These are phyloP conservation scores for Drosophila obscura DNA, from an alignment of 1,140 invertebrate species.

Conservation along the genomic window DNA sequence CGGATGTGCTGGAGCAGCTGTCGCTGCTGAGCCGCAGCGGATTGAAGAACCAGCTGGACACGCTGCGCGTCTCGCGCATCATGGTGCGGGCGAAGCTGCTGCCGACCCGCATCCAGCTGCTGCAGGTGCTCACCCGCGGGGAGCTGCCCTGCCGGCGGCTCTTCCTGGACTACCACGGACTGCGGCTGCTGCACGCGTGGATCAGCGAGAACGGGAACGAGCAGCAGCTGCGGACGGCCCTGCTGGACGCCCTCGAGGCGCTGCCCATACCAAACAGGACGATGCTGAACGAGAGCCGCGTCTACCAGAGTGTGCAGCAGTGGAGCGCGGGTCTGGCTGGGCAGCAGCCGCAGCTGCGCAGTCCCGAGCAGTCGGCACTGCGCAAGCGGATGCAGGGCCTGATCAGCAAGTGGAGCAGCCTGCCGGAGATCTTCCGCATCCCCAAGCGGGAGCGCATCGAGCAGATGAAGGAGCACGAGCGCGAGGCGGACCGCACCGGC, in stretches of 20 bases:
- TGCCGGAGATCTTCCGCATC: constrained; percentile 92
- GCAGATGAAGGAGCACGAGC: constrained; percentile 96
- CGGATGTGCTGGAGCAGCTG: constrained; percentile 91
- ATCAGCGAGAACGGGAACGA: constrained; percentile 88
- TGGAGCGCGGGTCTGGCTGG: constrained; percentile 87
- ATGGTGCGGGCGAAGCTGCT: constrained; percentile 95
- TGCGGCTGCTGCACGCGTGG: constrained; percentile 95
- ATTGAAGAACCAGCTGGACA: constrained; percentile 94
- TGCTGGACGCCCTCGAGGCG: constrained; percentile 91
- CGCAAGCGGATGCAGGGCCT: constrained; percentile 30
- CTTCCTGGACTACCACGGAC: constrained; percentile 97
- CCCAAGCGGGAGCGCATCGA: constrained; percentile 97
- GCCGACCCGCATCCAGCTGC: constrained; percentile 88
- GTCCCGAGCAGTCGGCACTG: background rate
- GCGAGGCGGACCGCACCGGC: constrained; percentile 87
- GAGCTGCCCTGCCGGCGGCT: constrained; percentile 92
- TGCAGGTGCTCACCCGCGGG: constrained; percentile 89
- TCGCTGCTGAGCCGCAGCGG: constrained; percentile 89
- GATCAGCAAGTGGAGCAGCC: constrained; percentile 58
- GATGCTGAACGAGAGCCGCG: constrained; percentile 95
- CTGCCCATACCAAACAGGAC: constrained; percentile 97
- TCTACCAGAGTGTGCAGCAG: constrained; percentile 91
- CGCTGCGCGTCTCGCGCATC: constrained; percentile 92
- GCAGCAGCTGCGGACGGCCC: constrained; percentile 87
- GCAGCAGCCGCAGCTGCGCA: constrained; percentile 19